Percentiles rank a stretch among this genome's conserved stretches.
These are phyloP conservation scores for Takifugu rubripes DNA, from an alignment of 2,797 vertebrate genomes.

Conservation along the genomic window DNA sequence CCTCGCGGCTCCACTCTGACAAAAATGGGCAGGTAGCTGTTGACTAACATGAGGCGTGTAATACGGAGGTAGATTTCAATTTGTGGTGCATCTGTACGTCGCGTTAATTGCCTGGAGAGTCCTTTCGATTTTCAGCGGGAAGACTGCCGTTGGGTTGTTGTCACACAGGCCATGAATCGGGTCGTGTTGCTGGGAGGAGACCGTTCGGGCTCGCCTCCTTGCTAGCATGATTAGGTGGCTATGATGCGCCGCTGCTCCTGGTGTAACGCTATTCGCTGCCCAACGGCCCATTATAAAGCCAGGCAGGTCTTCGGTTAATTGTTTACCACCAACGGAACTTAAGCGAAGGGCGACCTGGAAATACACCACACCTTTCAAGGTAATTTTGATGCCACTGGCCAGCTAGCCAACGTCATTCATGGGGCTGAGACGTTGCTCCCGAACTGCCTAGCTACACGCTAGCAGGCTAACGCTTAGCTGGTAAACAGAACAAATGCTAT, in stretches of 20 bases:
- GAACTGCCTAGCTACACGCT: not conserved
- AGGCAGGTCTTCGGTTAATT: conserved; percentile 47
- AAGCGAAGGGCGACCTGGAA: conserved; percentile 41
- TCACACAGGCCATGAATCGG: conserved; percentile 61
- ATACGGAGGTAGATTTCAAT: conserved; percentile 22
- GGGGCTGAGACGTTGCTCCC: conserved; percentile 15
- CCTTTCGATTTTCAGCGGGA: conserved; percentile 2
- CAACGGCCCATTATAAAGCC: conserved; percentile 37
- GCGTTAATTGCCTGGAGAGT: conserved; percentile 3
- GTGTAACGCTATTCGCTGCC: conserved; percentile 30
- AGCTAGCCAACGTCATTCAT: conserved; percentile 50
- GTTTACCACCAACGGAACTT: conserved; percentile 22
- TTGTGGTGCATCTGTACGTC: not conserved
- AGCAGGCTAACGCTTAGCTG: conserved; percentile 56
- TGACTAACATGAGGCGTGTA: conserved; percentile 24
- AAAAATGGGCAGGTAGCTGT: not conserved
- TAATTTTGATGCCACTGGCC: conserved; percentile 50
- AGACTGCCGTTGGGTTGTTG: conserved; percentile 49
- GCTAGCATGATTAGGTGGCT: conserved; percentile 64
- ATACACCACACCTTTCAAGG: conserved; percentile 61
- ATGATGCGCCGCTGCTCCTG: conserved; percentile 60
- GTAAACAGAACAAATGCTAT: not conserved
- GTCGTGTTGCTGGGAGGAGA: conserved; percentile 74
- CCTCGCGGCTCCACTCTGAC: conserved; percentile 1
- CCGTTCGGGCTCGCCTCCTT: conserved; percentile 45